Base-by-base conservation (phyloP, 2,888 invertebrate species). In the Beris morrisii region DNA sequence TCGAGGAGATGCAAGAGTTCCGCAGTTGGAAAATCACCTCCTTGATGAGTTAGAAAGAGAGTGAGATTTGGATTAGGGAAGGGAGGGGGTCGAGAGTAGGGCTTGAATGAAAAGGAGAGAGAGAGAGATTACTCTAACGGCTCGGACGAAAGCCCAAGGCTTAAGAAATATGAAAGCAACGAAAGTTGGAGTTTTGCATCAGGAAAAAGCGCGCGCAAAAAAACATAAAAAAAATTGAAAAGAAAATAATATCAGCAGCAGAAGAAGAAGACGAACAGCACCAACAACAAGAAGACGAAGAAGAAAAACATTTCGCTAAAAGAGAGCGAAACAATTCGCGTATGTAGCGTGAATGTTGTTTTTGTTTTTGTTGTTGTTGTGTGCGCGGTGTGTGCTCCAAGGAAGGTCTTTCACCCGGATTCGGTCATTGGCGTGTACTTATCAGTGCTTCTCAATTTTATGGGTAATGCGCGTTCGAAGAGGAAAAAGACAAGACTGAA, bases 391-490 rank as follows among this genome's bases (percentile, higher is more conserved):
- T 28, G n/a, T 55, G 65, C 65, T 65, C 65, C 73, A 73, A 72
- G 72, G 79, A 80, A 80, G 80, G 80, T 80, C 80, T 80, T 80
- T 80, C 80, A 80, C 80, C 80, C 80, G 80, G 79, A 79, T 79
- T 79, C 80, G 80, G 80, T 80, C 80, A 80, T 80, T 80, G 80
- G 80, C 80, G 80, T 79, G 78, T 79, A 45, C 54, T 64, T 52
- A 57, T 52, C 56, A 63, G 63, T 57, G 67, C 55, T 63, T 63
- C 64, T 67, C 63, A 63, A 66, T 38, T 54, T 55, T 32, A 22
- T 45, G 54, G 38, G 12, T 59, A 66, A 61, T 38, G 5, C 38
- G 38, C 38, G 38, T 9, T 38, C 38, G 38, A 38, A 5, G 38
- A 38, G 9, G 38, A 38, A 38, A 38, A 38, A 22, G 22, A 22